Base-by-base conservation (phyloP, 2,888 invertebrate species). In the Caenorhabditis auriculariae region DNA sequence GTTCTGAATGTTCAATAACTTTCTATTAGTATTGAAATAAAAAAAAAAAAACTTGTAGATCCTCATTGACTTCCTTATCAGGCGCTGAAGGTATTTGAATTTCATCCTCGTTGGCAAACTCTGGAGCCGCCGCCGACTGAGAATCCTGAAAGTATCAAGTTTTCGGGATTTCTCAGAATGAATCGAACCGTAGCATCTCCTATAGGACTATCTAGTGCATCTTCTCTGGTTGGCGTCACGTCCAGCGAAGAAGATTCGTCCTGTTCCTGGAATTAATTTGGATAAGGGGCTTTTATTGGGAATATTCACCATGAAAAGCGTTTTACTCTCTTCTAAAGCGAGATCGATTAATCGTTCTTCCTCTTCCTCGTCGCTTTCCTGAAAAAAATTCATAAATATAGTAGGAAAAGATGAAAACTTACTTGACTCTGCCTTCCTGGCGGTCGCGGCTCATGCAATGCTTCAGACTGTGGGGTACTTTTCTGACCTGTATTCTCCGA, bases 291-390 rank as follows among this genome's bases (percentile, higher is more conserved):
- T 7, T 45, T 45, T 45, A 15, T 29, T 29, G 27, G 17, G n/a
- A 28, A 27, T 9, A 5, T 6, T 17, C 19, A 54, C 51, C 28
- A 38, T 56, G 6, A 67, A 19, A 7, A 35, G 51, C 6, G 35
- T 28, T 19, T 56, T 53, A 5, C 57, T 57, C 27, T 62, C 59
- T 27, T 52, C 37, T 7, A 66, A 44, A 2, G 63, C 66, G 35
- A 53, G 32, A 43, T 66, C 65, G 9, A 69, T 69, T 17, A 66
- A n/a, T 6, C 57, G 39, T 15, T 69, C 65, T 38, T 66, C 69
- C 24, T 60, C 69, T 12, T 65, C 63, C 21, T 54, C 55, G 2
- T 66, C 58, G 12, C 29, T 28, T 4, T 69, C 69, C 50, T 54
- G 43, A 3, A 43, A 39, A 41, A n/a, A 15, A 4, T 12, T 50